Evolutionary conservation across 2,797 vertebrate species (phyloP).

Genomic region (Sebastes hubbsi): DNA sequence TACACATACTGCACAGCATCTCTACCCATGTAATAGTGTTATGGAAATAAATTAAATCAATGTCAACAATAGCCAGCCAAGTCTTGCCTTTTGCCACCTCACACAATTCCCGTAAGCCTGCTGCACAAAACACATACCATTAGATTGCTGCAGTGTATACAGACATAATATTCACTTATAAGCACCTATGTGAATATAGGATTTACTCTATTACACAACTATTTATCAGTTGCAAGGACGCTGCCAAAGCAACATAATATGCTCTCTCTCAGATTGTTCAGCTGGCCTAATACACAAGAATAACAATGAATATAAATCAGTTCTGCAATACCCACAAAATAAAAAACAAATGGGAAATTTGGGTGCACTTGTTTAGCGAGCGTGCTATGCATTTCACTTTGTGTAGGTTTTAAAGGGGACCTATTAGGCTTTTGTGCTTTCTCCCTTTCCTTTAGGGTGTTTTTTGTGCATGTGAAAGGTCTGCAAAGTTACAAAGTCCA

Average conservation of each 20-base stretch:
- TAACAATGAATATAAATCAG: neutral
- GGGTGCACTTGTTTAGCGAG: neutral
- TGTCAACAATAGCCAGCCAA: constrained; percentile 10
- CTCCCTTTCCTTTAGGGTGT: too few relatives aligned
- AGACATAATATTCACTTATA: constrained; percentile 1
- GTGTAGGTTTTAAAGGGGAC: neutral
- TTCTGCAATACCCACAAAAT: constrained; percentile 6
- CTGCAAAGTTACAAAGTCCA: too few relatives aligned
- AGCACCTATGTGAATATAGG: constrained; percentile 18
- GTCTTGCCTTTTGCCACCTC: neutral
- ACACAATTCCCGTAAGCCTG: constrained; percentile 1
- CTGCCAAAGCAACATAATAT: constrained; percentile 17
- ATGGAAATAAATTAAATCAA: constrained; percentile 17
- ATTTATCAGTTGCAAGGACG: constrained; percentile 23
- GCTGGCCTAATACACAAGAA: neutral
- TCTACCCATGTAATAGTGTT: constrained; percentile 2
- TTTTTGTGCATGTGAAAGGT: too few relatives aligned
- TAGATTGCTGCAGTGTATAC: constrained; percentile 8
- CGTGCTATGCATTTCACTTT: constrained; percentile 6
- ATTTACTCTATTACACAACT: constrained; percentile 9
- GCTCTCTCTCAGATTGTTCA: neutral
- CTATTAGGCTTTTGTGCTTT: too few relatives aligned
- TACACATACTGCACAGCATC: neutral
- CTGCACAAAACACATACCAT: constrained; percentile 11
- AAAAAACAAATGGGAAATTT: constrained; percentile 6